phyloP scores from a whole-genome alignment of 1,140 invertebrate species.

The Aphaenogaster floridana region DNA sequence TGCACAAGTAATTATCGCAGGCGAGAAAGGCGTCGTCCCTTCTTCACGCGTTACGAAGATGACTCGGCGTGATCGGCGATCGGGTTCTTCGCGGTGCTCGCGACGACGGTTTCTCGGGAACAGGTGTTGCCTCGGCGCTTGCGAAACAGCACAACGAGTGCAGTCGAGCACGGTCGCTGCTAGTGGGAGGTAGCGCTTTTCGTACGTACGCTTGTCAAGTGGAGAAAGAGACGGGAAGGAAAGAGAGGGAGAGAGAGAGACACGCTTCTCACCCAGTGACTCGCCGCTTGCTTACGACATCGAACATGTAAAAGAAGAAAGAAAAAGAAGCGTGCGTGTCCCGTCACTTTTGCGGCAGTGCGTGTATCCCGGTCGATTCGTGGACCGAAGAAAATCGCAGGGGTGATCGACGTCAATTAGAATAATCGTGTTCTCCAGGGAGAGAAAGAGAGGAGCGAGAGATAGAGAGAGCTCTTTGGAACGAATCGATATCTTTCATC shows the following conservation, averaged over 20 bases:
- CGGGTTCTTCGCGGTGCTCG: not conserved
- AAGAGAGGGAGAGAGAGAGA: constrained; percentile 47
- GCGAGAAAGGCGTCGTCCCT: not conserved
- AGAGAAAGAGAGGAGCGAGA: constrained; percentile 32
- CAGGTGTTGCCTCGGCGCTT: constrained; percentile 39
- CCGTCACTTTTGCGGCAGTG: constrained; percentile 9
- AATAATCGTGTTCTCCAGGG: not conserved
- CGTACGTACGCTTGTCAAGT: not conserved
- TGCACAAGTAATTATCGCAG: not conserved
- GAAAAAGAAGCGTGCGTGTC: not conserved
- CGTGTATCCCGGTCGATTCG: not conserved
- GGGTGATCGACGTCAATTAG: constrained; percentile 13
- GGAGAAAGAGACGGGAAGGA: constrained; percentile 48
- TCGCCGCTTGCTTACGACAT: constrained; percentile 45
- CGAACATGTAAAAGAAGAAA: constrained; percentile 42
- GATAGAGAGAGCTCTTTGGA: not conserved
- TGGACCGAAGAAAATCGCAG: not conserved
- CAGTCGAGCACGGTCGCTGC: constrained; percentile 6
- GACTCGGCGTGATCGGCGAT: constrained; percentile 9
- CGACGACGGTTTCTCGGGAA: not conserved
- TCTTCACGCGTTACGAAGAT: not conserved
- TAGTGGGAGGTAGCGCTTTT: constrained; percentile 37
- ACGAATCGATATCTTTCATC: not conserved
- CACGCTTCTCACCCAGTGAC: constrained; percentile 74
- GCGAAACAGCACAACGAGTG: not conserved